Evolutionary conservation across 1,140 invertebrate genomes (phyloP).

Genomic region (Drosophila yakuba): DNA sequence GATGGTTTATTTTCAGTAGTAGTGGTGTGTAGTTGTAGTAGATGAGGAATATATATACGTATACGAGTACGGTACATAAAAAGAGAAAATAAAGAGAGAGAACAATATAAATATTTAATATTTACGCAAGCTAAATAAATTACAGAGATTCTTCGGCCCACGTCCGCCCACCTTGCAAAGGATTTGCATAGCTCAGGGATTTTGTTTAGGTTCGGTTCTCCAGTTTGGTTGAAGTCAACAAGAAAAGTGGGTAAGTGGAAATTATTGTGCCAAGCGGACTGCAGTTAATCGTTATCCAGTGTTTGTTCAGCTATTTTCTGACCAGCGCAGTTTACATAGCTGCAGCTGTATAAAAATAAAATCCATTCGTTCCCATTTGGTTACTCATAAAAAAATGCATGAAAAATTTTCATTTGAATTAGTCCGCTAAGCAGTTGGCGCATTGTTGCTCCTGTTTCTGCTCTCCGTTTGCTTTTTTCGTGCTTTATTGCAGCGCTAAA

Average conservation of each 20-base stretch:
- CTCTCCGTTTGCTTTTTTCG: constrained; percentile 8
- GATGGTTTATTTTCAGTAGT: constrained; percentile 69
- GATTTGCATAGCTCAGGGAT: constrained; percentile 52
- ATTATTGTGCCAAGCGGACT: constrained; percentile 31
- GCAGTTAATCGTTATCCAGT: constrained; percentile 24
- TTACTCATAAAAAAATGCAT: constrained; percentile 25
- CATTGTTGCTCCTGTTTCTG: constrained; percentile 15
- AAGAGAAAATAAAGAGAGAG: constrained; percentile 81
- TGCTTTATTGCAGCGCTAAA: constrained; percentile 65
- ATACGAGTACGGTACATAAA: constrained; percentile 80
- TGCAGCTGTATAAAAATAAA: constrained; percentile 19
- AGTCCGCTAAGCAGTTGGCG: constrained; percentile 30
- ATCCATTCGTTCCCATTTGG: constrained; percentile 28
- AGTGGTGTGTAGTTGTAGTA: constrained; percentile 79
- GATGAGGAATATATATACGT: constrained; percentile 70
- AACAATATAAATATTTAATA: constrained; percentile 83
- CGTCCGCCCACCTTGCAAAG: constrained; percentile 7
- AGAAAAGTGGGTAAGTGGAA: constrained; percentile 29
- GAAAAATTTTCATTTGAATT: constrained; percentile 75
- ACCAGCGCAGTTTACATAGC: constrained; percentile 14
- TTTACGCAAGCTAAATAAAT: constrained; percentile 82
- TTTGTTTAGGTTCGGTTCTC: constrained; percentile 7
- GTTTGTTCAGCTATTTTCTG: constrained; percentile 25
- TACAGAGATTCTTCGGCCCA: constrained; percentile 51
- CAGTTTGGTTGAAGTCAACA: constrained; percentile 38